These are phyloP conservation scores for Strigops habroptila DNA, from an alignment of 2,113 vertebrate species.

Conservation along the genomic window DNA sequence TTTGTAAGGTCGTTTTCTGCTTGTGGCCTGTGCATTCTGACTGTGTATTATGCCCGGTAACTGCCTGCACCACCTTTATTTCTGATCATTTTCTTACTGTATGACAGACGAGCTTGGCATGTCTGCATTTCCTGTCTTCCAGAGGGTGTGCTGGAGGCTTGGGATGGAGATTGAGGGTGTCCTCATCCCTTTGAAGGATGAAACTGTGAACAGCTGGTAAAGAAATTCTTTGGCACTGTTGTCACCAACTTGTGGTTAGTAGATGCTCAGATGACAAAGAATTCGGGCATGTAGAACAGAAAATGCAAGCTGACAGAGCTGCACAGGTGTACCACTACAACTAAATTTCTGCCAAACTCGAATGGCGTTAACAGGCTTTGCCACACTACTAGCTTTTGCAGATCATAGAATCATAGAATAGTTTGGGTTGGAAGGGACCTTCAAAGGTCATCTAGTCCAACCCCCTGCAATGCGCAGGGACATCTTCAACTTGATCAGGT, in stretches of 20 bases:
- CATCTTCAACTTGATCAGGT: neutral
- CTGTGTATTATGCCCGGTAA: accelerated
- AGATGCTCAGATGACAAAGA: neutral
- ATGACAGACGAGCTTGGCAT: accelerated
- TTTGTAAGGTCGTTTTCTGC: neutral
- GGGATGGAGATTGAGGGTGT: accelerated
- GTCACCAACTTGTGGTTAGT: neutral
- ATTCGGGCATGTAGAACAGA: accelerated
- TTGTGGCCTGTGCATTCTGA: neutral
- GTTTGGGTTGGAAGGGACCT: neutral
- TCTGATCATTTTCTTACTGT: neutral
- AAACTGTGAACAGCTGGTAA: neutral
- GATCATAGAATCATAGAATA: neutral
- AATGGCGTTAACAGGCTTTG: neutral
- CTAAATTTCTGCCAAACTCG: neutral
- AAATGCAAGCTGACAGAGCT: neutral
- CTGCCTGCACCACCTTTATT: accelerated
- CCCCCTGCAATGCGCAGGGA: neutral
- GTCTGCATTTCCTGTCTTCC: neutral
- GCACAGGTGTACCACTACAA: accelerated
- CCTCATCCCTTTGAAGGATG: neutral
- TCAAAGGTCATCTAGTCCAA: neutral
- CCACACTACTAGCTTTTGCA: neutral
- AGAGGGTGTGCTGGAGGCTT: neutral
- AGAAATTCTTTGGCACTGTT: neutral